Base-by-base conservation (phyloP, 2,888 invertebrate species). In the Deroplatys truncata region DNA sequence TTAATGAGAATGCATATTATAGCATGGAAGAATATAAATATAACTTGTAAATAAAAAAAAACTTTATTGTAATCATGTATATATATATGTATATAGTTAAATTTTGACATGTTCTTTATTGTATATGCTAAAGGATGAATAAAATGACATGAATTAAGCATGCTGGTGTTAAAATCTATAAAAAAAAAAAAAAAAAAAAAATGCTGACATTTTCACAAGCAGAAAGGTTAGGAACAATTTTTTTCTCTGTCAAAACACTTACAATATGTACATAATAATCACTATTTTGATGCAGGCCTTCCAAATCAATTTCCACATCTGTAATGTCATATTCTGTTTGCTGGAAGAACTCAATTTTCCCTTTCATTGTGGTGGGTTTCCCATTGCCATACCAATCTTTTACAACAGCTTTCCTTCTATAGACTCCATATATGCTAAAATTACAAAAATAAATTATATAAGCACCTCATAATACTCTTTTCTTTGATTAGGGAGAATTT, bases 351-450 rank as follows among this genome's bases (percentile, higher is more conserved):
- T 98, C 98, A 31, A 98, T 93, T 93, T 96, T 96, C 16, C 98
- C 98, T 92, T 94, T 95, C 29, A 97, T 94, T 0, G 95, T 93
- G 82, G 96, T 93, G 0, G 94, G 93, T 90, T 95, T 95, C 0
- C 97, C 97, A 93, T 98, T 98, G 9, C 97, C 96, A 93, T 97
- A 97, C 98, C 98, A 98, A 92, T 98, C 97, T 92, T 96, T 96
- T 0, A 96, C 97, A 1, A 98, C 98, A 0, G 97, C 98, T 93
- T 98, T 98, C 90, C 97, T 95, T 13, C 97, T 95, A 92, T 96
- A 96, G 13, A 97, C 94, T 0, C 97, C 96, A 88, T 95, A 95
- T 91, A 98, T 96, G 89, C 98, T 98, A 84, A 28, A 28, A 28
- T 29, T 84, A 84, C 13, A 84, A 15, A 4, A 84, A 28, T n/a